Conservation (phyloP, 2,888 invertebrate genomes). For the Willowsia nigromaculata region DNA sequence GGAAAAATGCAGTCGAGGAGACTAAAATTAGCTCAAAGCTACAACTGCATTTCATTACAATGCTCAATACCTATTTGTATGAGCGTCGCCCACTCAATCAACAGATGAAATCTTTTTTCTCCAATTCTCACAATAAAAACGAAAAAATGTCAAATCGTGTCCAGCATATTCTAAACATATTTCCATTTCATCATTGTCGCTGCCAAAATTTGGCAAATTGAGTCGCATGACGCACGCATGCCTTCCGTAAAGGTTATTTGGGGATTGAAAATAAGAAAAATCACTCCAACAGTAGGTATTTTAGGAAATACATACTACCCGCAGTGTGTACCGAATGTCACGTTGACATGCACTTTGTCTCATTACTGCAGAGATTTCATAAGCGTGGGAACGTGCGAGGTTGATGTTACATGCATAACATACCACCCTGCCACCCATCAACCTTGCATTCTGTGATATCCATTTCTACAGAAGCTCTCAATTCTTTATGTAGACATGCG, state of each 20-base stretch:
- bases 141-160: background rate
- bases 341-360: background rate
- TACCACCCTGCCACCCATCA: no score
- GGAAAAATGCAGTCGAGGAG: no score
- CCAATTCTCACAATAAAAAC: background rate
- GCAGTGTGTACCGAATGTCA: background rate
- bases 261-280: background rate
- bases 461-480: background rate
- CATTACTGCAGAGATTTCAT: background rate
- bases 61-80: no score
- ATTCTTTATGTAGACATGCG: background rate
- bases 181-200: background rate
- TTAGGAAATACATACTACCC: background rate
- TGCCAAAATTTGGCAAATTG: background rate
- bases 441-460: background rate
- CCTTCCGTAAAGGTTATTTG: background rate
- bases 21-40: no score
- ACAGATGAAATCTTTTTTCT: conserved; percentile 48
- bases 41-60: no score
- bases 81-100: background rate
- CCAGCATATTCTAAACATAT: background rate
- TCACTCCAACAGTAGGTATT: background rate
- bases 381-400: background rate
- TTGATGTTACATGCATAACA: background rate
- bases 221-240: background rate